phyloP scores from a whole-genome alignment of 2,113 vertebrate genomes.

The Alectura lathami region DNA sequence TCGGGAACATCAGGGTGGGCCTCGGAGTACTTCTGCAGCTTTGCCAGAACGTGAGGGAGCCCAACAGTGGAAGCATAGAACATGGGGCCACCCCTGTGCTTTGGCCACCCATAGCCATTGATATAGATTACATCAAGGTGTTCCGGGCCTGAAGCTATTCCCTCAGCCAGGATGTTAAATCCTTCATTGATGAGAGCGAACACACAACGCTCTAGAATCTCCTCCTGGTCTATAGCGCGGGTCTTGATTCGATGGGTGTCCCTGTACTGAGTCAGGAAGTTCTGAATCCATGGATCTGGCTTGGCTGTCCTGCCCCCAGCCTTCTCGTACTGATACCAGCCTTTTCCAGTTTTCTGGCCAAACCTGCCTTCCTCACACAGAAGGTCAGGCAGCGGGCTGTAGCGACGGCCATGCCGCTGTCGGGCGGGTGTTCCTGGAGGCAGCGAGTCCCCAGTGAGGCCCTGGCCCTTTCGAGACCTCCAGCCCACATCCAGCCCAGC shows the following conservation, averaged over 20 bases:
- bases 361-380: slow-evolving; percentile 86
- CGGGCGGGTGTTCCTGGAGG: slow-evolving; percentile 68
- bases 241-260: slow-evolving; percentile 73
- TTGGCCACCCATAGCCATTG: slow-evolving; percentile 90
- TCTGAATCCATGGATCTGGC: slow-evolving; percentile 84
- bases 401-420: slow-evolving; percentile 75
- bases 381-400: slow-evolving; percentile 88
- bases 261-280: slow-evolving; percentile 83
- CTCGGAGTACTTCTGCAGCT: slow-evolving; percentile 82
- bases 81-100: slow-evolving; percentile 90
- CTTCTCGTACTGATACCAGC: slow-evolving; percentile 90
- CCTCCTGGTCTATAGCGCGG: slow-evolving; percentile 77
- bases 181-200: slow-evolving; percentile 89
- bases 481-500: slow-evolving; percentile 90
- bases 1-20: slow-evolving; percentile 82
- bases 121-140: slow-evolving; percentile 91
- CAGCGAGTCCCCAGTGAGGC: slow-evolving; percentile 67
- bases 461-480: slow-evolving; percentile 80
- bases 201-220: slow-evolving; percentile 89
- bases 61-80: slow-evolving; percentile 87
- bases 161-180: slow-evolving; percentile 87
- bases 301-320: slow-evolving; percentile 75
- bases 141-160: slow-evolving; percentile 84
- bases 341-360: slow-evolving; percentile 87
- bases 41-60: slow-evolving; percentile 78